phyloP scores from a whole-genome alignment of 2,888 invertebrate genomes.

The Netelia inedita region DNA sequence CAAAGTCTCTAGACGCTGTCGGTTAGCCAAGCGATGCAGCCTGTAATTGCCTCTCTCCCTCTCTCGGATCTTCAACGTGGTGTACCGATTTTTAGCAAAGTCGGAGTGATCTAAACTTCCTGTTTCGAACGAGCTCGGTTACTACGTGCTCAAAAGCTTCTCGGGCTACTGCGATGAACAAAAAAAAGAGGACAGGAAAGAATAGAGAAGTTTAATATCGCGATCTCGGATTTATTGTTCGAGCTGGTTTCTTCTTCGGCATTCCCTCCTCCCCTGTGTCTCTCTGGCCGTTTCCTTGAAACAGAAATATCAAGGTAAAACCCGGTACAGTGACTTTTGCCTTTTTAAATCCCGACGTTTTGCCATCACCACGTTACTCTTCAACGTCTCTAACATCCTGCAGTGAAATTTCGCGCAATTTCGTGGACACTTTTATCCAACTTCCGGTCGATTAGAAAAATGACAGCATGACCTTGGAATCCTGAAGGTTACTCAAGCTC shows the following conservation, averaged over 20 bases:
- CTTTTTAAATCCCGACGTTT: background rate
- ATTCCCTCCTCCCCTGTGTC: slow-evolving; percentile 31
- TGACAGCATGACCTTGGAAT: background rate
- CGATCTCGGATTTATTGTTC: slow-evolving; percentile 9
- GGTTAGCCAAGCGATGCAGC: background rate
- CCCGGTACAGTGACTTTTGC: background rate
- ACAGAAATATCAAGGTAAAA: slow-evolving; percentile 13
- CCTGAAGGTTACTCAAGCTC: background rate
- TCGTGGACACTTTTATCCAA: background rate
- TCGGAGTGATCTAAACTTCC: slow-evolving; percentile 34
- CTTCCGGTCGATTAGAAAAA: background rate
- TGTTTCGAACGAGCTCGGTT: slow-evolving; percentile 7
- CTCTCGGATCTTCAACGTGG: background rate
- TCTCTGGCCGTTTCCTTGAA: slow-evolving; percentile 25
- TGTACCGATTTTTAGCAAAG: background rate
- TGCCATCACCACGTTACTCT: slow-evolving; percentile 10
- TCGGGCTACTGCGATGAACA: background rate
- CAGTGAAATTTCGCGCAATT: background rate
- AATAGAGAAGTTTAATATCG: background rate
- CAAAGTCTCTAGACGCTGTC: background rate
- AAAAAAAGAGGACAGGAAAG: slow-evolving; percentile 10
- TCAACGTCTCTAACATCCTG: background rate
- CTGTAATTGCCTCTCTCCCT: slow-evolving; percentile 13
- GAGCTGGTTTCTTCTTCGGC: slow-evolving; percentile 25
- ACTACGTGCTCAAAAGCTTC: slow-evolving; percentile 9